Evolutionary conservation across 2,113 vertebrate genomes (phyloP).

Genomic region (Caloenas nicobarica): DNA sequence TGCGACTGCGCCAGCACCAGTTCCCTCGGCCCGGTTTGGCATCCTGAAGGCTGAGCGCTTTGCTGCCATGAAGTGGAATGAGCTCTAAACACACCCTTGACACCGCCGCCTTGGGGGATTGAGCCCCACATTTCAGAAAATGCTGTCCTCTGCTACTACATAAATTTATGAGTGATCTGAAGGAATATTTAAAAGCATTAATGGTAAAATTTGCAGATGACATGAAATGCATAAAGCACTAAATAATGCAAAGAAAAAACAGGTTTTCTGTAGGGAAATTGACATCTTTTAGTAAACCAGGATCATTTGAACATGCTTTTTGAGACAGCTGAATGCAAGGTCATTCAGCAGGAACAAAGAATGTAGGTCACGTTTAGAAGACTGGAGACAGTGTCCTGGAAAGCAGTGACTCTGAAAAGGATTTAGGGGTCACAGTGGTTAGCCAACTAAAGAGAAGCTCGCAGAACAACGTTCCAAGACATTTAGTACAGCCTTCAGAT

Average conservation of each 20-base stretch:
- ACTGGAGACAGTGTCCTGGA: constrained; percentile 49
- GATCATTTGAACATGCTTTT: constrained; percentile 33
- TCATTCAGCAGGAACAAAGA: constrained; percentile 62
- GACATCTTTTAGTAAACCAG: constrained; percentile 15
- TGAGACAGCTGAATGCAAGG: constrained; percentile 50
- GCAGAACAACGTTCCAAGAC: not conserved
- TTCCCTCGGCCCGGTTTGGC: not conserved
- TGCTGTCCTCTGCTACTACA: not conserved
- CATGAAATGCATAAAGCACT: constrained; percentile 25
- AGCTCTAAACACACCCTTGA: not conserved
- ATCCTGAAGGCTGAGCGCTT: not conserved
- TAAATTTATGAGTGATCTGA: constrained; percentile 32
- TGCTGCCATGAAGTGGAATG: not conserved
- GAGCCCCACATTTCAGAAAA: not conserved
- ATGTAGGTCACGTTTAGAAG: constrained; percentile 64
- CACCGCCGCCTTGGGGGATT: not conserved
- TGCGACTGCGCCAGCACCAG: rapidly evolving
- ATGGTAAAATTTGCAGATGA: not conserved
- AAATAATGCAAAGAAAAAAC: constrained; percentile 50
- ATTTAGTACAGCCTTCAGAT: not conserved
- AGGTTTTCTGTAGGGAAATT: constrained; percentile 25
- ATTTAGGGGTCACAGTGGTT: constrained; percentile 49
- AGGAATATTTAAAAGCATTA: constrained; percentile 5
- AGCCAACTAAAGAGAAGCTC: constrained; percentile 21
- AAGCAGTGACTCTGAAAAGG: constrained; percentile 54